Base-by-base conservation (phyloP, 2,888 invertebrate species). In the Pterostichus madidus region DNA sequence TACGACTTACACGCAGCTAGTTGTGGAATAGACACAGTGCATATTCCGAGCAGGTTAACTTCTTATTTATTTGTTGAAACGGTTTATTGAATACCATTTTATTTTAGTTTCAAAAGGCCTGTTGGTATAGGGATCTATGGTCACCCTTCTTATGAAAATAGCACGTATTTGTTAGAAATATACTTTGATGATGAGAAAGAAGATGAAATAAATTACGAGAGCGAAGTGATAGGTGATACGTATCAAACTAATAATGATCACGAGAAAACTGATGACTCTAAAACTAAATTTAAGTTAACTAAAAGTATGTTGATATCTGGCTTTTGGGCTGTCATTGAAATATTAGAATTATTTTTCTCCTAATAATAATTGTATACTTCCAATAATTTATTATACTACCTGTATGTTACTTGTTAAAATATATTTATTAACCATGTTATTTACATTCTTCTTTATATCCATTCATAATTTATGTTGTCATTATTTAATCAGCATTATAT, bases 101-200 rank as follows among this genome's bases (percentile, higher is more conserved):
- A 17, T 61, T 80, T 39, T 17, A 78, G 80, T 17, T 84, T 85
- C 52, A 78, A 83, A 49, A 61, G 83, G 56, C 85, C 85, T 5
- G 80, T 83, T 35, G 82, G 83, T 24, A 84, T 85, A 44, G 85
- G 85, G 0, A 83, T 85, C 5, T 85, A 84, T 56, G 85, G 85
- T 11, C 80, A 84, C 52, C 84, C 84, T 4, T 83, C 84, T 8
- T 82, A 84, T 13, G 84, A 82, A 32, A 81, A 73, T 49, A 84
- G 84, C 61, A 83, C 78, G 6, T 85, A 84, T 76, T 81, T 83
- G 44, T 73, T 85, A 52, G 83, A 80, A n/a, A 84, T 84, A 10
- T 81, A 83, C 13, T 81, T 75, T 15, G 75, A 81, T 59, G 39
- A 39, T 31, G 73, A 59, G 15, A 75, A 56, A n/a, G 75, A 81